Conservation (phyloP, 2,797 vertebrate species). For the Moxostoma hubbsi region DNA sequence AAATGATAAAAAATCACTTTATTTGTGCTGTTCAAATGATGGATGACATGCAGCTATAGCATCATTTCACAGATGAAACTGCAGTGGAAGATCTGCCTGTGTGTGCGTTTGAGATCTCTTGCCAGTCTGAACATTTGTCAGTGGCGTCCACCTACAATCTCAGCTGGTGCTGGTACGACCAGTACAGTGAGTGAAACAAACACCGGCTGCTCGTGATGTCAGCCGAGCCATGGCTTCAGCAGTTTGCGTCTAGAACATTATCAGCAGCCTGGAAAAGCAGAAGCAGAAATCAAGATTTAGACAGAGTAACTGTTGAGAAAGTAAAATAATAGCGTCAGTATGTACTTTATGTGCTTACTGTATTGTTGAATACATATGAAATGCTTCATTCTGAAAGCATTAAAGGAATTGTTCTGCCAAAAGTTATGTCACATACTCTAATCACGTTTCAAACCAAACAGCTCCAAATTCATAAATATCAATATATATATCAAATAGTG, state of each 20-base stretch:
- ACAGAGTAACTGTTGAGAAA: constrained; percentile 23
- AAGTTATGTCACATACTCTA: too few species aligned
- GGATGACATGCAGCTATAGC: neutral
- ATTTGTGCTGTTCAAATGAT: constrained; percentile 7
- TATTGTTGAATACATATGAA: neutral
- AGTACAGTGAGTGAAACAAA: constrained; percentile 65
- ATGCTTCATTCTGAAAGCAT: neutral
- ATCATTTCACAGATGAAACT: neutral
- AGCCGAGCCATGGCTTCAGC: constrained; percentile 34
- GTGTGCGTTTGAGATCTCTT: constrained; percentile 45
- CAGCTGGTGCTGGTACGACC: constrained; percentile 63
- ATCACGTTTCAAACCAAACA: too few species aligned
- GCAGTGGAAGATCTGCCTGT: constrained; percentile 18
- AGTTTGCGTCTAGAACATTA: constrained; percentile 39
- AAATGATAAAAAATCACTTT: neutral
- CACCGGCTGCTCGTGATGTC: constrained; percentile 65
- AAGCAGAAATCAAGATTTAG: constrained; percentile 16
- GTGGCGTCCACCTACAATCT: constrained; percentile 65
- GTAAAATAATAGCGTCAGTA: constrained; percentile 20
- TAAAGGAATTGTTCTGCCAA: too few species aligned
- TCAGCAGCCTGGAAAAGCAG: neutral
- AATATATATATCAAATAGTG: too few species aligned
- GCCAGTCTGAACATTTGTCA: constrained; percentile 67
- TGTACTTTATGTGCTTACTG: neutral
- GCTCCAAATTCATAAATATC: too few species aligned